phyloP scores from a whole-genome alignment of 2,113 vertebrate genomes.

The Rhizomys pruinosus region DNA sequence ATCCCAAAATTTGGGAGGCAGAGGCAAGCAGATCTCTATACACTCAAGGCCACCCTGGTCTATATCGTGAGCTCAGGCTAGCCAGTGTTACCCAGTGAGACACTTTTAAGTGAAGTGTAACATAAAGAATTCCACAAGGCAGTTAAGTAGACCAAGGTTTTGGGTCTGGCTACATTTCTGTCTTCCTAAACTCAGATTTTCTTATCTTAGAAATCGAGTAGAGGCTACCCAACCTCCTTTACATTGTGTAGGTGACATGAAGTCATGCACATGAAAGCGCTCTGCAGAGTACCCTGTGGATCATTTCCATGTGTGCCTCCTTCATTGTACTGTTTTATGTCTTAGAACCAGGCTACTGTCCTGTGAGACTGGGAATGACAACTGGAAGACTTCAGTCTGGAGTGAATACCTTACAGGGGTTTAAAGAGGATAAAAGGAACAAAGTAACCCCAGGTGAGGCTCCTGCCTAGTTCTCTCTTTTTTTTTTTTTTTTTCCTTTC shows the following conservation, averaged over 20 bases:
- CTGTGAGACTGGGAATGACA: constrained; percentile 94
- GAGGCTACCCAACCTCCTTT: background rate
- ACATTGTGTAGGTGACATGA: fast-evolving
- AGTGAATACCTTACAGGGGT: constrained; percentile 95
- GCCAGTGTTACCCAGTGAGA: too few relatives aligned
- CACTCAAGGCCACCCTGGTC: too few relatives aligned
- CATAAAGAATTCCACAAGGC: background rate
- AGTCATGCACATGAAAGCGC: background rate
- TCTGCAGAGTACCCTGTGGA: fast-evolving
- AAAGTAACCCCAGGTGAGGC: constrained; percentile 92
- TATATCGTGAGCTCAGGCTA: too few relatives aligned
- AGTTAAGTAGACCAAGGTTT: background rate
- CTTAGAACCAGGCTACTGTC: constrained; percentile 93
- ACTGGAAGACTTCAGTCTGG: constrained; percentile 94
- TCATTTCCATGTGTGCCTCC: background rate
- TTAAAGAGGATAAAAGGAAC: constrained; percentile 99
- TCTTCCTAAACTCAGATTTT: constrained; percentile 14
- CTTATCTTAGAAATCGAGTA: background rate
- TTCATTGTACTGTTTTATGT: background rate
- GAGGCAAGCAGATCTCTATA: too few relatives aligned
- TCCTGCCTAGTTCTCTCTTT: background rate
- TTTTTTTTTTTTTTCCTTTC: background rate
- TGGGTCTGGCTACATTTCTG: background rate
- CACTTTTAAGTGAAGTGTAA: background rate
- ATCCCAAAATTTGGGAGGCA: too few relatives aligned